These are phyloP conservation scores for Steinernema hermaphroditum DNA, from an alignment of 2,888 invertebrate genomes.

Conservation along the genomic window DNA sequence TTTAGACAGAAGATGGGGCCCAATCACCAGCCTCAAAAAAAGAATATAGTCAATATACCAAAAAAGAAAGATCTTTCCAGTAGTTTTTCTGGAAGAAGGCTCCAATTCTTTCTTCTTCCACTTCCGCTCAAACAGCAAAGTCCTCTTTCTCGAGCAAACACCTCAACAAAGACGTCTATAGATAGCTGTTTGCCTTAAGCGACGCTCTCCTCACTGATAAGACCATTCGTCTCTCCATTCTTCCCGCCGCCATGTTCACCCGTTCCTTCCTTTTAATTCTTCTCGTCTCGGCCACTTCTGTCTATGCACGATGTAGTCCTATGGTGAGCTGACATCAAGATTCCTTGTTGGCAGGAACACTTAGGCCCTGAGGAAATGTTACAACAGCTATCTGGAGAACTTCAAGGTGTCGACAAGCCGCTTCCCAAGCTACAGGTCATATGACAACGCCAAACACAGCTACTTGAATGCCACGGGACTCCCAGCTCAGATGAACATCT, in stretches of 20 bases:
- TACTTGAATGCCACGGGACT: neutral
- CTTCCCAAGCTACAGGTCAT: neutral
- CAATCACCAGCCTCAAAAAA: no score
- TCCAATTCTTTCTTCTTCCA: no score
- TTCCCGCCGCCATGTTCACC: neutral
- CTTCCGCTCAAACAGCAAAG: no score
- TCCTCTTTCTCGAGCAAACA: no score
- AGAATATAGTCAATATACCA: no score
- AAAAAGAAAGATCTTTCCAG: no score
- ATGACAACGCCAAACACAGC: neutral
- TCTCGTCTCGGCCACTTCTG: neutral
- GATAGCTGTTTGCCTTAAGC: neutral
- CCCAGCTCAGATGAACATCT: slow-evolving; percentile 3
- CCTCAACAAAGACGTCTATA: no score
- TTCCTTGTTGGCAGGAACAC: no score
- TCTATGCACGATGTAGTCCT: neutral
- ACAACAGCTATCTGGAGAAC: neutral
- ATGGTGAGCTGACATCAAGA: neutral
- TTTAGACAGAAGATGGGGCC: no score
- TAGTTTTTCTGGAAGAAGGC: no score
- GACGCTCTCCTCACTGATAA: neutral
- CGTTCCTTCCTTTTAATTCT: neutral
- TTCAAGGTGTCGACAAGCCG: neutral
- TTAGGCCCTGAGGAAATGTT: slow-evolving; percentile 12
- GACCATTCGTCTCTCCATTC: neutral